Conservation (phyloP, 1,140 invertebrate species). For the Tetraneura akinire region DNA sequence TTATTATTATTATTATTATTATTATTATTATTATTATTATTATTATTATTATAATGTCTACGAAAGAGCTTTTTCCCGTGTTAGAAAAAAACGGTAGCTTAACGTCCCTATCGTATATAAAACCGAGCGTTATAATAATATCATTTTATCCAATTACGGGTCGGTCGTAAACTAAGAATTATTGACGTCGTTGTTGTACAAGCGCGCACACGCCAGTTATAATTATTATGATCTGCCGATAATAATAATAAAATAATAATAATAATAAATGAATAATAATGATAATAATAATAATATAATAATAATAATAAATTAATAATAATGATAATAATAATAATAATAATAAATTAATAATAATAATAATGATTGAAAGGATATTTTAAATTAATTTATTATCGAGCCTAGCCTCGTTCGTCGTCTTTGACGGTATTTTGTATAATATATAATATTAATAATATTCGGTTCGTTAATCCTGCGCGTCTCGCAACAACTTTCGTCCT, state of each 20-base stretch:
- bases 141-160: not conserved
- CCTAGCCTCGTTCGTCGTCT: not conserved
- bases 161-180: slow-evolving; percentile 25
- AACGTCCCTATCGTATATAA: not conserved
- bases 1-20: too few species aligned
- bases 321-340: too few species aligned
- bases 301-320: too few species aligned
- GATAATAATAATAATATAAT: too few species aligned
- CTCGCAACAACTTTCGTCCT: not conserved
- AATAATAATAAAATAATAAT: too few species aligned
- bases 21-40: too few species aligned
- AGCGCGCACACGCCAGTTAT: not conserved
- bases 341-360: too few species aligned
- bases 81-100: not conserved
- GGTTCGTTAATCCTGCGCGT: slow-evolving; percentile 12
- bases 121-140: not conserved
- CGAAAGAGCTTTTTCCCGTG: too few species aligned
- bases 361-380: too few species aligned
- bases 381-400: slow-evolving; percentile 21
- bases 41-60: too few species aligned
- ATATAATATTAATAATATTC: slow-evolving; percentile 6
- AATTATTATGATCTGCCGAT: slow-evolving; percentile 11
- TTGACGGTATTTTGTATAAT: not conserved
- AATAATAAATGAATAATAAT: too few species aligned
- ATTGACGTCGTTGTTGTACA: not conserved